Base-by-base conservation (phyloP, 2,888 invertebrate species). In the Vesta saturnalis region DNA sequence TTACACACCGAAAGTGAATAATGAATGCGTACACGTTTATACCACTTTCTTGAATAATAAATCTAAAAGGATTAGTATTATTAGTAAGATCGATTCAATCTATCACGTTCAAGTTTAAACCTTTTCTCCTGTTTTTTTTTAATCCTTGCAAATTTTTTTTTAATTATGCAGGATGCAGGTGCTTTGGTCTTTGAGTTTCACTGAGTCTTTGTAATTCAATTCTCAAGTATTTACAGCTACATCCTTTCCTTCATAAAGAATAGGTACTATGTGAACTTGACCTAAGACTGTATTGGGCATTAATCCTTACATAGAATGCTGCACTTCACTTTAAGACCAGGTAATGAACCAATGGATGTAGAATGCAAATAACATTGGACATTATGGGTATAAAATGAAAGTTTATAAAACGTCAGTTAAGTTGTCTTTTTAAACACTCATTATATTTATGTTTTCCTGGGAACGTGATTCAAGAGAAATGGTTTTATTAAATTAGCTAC, bases 381-480 rank as follows among this genome's bases (percentile, higher is more conserved):
- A 49, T 49, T 49, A 49, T 8, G 3, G 8, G 47, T 18, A 18
- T 49, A 16, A 49, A 16, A 8, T 49, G 47, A 49, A 49, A 49
- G 47, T 49, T 49, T 49, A 18, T 18, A 49, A 49, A 18, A 18
- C 15, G 47, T 18, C 39, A n/a, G 47, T 14, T n/a, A 43, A 6
- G 10, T 6, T 30, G 59, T 43, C 47, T 46, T 46, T 14, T 15
- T 21, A 59, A 60, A 52, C 49, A 47, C 18, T 47, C 61, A 54
- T 61, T 61, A 60, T 18, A 21, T 49, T 23, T 49, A 19, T 49
- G 21, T 47, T 22, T 56, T 16, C 56, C 46, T 63, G 63, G 55
- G 63, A 63, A 63, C 63, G 54, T 63, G 55, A 63, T 54, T 39
- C 54, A 54, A 60, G 60, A 54, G 64, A 64, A 65, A 65, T 60